Evolutionary conservation across 92 coral and sea anemone genomes (phyloP).

Genomic region (Palythoa grandis): DNA sequence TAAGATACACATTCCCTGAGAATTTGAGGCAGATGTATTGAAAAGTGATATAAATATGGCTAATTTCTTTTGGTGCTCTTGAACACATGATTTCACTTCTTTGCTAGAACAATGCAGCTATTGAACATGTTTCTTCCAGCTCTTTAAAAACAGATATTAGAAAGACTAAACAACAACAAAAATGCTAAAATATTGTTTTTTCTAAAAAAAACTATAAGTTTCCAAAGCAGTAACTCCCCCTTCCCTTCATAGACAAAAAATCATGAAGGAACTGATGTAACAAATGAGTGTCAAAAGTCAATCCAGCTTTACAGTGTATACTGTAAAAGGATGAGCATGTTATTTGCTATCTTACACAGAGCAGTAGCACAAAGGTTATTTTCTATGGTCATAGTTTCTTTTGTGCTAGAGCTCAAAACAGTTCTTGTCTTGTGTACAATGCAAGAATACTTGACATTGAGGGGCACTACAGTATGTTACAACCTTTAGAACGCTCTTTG

Average conservation of each 20-base stretch:
- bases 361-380: conserved; percentile 1
- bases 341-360: not conserved
- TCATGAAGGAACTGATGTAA: not conserved
- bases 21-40: not conserved
- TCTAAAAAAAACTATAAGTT: not conserved
- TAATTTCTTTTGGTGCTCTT: conserved; percentile 2
- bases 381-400: not conserved
- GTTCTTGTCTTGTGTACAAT: conserved; percentile 38
- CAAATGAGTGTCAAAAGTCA: not conserved
- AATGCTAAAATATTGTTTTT: not conserved
- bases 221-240: not conserved
- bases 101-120: conserved; percentile 7
- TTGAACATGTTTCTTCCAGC: not conserved
- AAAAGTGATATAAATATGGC: conserved; percentile 14
- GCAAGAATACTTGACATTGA: conserved; percentile 53
- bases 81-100: conserved; percentile 9
- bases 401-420: conserved; percentile 45
- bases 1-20: conserved; percentile 10
- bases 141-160: conserved; percentile 2
- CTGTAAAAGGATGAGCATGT: not conserved
- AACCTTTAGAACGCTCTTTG: conserved; percentile 32
- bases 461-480: conserved; percentile 55
- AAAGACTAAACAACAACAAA: not conserved
- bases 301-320: not conserved
- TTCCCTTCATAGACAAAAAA: conserved; percentile 1